A percentile compares a stretch with the other conserved stretches of the same genome.
Conservation (phyloP, 2,113 vertebrate species). For the Mixornis gularis region DNA sequence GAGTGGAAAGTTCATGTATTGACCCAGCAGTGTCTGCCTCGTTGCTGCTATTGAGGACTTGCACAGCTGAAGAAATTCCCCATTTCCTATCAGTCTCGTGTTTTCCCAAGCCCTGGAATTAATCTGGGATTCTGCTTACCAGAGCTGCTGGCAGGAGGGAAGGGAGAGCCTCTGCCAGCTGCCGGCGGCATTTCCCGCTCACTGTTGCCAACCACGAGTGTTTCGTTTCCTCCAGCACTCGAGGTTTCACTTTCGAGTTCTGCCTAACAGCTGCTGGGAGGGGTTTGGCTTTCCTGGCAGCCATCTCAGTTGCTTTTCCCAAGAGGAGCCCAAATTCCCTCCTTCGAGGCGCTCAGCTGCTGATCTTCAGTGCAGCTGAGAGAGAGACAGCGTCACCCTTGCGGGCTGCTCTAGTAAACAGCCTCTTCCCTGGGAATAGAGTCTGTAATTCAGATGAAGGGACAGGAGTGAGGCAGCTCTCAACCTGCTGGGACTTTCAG, state of each 20-base stretch:
- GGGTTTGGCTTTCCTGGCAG: background rate
- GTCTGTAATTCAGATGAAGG: too few relatives aligned
- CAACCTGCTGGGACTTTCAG: accelerated
- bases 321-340: background rate
- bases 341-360: accelerated
- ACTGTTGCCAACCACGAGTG: background rate
- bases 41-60: accelerated
- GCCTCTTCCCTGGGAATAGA: accelerated
- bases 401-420: accelerated
- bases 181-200: background rate
- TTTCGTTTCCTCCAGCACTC: background rate
- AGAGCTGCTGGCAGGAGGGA: background rate
- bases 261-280: background rate
- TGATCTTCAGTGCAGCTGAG: background rate
- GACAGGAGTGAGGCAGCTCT: background rate
- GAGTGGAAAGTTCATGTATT: accelerated
- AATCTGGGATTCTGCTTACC: background rate
- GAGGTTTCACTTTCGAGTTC: conserved; percentile 36
- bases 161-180: background rate
- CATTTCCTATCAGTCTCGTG: background rate
- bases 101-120: background rate
- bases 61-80: background rate
- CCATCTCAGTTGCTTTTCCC: accelerated
- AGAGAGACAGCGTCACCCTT: accelerated
- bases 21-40: background rate